Base-by-base conservation (phyloP, 2,113 vertebrate genomes). In the Crotophaga sulcirostris region DNA sequence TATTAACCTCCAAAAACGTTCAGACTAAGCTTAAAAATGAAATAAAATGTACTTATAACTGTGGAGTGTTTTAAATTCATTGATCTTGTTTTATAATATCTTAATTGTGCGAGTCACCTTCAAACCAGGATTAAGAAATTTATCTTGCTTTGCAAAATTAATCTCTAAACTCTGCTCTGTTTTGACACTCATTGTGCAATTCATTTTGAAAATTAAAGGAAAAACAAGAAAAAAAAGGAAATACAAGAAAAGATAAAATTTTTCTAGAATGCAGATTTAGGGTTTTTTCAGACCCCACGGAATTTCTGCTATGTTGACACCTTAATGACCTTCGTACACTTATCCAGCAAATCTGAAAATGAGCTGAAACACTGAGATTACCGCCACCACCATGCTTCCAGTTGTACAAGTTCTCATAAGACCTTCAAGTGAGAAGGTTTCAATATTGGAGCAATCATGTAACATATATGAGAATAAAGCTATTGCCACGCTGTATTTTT, bases 291-390 rank as follows among this genome's bases (percentile, higher is more conserved):
- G 20, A 63, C 18, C 52, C 12, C 60, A 75, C 10, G 6, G 7
- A 58, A 77, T 76, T 94, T 33, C 28, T 45, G 4, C 5, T 83
- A 40, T 54, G 5, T 59, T 62, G 78, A 58, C 26, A 79, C 40
- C 18, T 47, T 26, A 92, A 73, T 66, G 34, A 84, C 18, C 8
- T 89, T 90, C 24, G 1, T 31, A 68, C 23, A 11, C 9, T 34
- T 89, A 51, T 21, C 70, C 38, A 94, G 29, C 3, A 91, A 91
- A 70, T 54, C 42, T 87, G 68, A 94, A 84, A 33, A 42, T 51
- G 21, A 83, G 63, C 42, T 49, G 25, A 72, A 76, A n/a, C 9
- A 28, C 36, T 72, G 6, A 1, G 2, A 73, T 40, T 42, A 59
- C 14, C 80, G 19, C 36, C 55, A 60, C 23, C 16, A 16, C 11